Evolutionary conservation across 2,797 vertebrate genomes (phyloP), one percentile per base, ranked within the genome.

Genomic region (Gallinago solitaria): DNA sequence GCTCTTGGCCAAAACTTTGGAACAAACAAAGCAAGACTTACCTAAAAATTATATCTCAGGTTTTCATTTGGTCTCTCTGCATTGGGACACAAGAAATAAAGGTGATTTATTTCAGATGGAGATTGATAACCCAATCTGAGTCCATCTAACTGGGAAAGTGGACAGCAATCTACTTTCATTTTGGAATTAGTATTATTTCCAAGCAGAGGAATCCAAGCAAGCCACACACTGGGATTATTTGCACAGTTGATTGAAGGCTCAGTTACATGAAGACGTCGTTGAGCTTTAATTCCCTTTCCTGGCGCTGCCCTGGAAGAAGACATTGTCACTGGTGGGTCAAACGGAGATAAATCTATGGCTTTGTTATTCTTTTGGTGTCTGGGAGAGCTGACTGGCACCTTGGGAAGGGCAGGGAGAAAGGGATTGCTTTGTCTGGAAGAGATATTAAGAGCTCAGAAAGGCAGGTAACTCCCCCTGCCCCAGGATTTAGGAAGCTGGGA

Each of bases 201-300:
- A 71, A 57, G 54, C 57, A 54, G 28, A 71, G 57, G 78, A 80
- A 69, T 45, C 73, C 48, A 71, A 89, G 54, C 24, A 35, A 89
- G 69, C 24, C 33, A 32, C 45, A 39, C 33, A 5, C 53, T 7
- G 37, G 43, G 21, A 28, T 53, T 51, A 57, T 87, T 68, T 87
- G 59, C 82, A 63, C 13, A 48, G 73, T 9, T 57, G 77, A 48
- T 51, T 45, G 82, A 71, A 75, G 63, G 16, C 11, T 25, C 5
- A 0, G 37, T 30, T 47, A 67, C 53, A 10, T 0, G 27, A 60
- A 71, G 73, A 32, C 20, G 33, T 33, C 1, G 1, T 2, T n/a
- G 82, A 64, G 28, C 48, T 41, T 51, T 73, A 54, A 80, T 73
- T 89, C 39, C 25, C 18, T 50, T 65, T 48, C 48, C 20, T 60